Base-by-base conservation (phyloP, 2,888 invertebrate genomes). In the Muscina levida region DNA sequence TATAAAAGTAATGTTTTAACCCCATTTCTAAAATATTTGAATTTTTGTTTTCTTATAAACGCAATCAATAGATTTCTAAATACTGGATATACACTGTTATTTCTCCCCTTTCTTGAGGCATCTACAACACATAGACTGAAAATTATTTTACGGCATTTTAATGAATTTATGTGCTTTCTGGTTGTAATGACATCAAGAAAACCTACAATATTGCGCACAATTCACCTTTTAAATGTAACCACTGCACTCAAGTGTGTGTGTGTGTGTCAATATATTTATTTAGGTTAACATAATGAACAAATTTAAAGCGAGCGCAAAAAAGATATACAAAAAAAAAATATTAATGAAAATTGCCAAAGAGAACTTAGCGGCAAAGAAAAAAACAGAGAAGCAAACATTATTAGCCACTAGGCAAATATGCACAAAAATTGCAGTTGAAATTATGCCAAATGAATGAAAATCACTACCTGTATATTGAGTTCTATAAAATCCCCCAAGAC, bases 221-320 rank as follows among this genome's bases (percentile, higher is more conserved):
- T 37, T 37, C 11, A 48, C 31, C 22, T 53, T 62, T 17, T 56
- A n/a, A n/a, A n/a, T n/a, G n/a, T n/a, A n/a, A n/a, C n/a, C n/a
- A n/a, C n/a, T 15, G 48, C n/a, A 46, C n/a, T n/a, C n/a, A n/a
- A 11, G 31, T 75, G 17, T 57, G 19, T 66, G 56, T 79, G 68
- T 68, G 19, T 74, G 59, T n/a, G n/a, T n/a, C n/a, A n/a, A n/a
- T n/a, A n/a, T n/a, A n/a, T 77, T 77, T 74, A 77, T 81, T 81
- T 77, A 26, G 80, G 80, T 81, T 81, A 81, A 77, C 80, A 77
- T 77, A 81, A 77, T 81, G 77, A 81, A 81, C 77, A 81, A n/a
- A 77, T 73, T 81, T 77, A 77, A 77, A 72, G 59, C 8, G n/a
- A n/a, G n/a, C n/a, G n/a, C n/a, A n/a, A n/a, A n/a, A n/a, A n/a